Evolutionary conservation across 2,888 invertebrate species (phyloP).

Genomic region (Hypomecis punctinalis): DNA sequence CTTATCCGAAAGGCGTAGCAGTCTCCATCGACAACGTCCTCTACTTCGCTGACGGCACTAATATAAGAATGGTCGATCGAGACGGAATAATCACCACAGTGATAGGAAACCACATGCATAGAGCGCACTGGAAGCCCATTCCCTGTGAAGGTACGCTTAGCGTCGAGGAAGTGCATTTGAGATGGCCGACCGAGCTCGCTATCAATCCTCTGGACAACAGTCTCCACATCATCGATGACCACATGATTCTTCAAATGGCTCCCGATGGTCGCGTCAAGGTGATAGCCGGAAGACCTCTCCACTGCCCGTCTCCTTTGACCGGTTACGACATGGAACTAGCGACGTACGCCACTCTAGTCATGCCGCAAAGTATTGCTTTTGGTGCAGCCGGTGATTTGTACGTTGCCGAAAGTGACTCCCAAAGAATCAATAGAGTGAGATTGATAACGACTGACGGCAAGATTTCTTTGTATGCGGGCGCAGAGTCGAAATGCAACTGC

Average conservation of each 20-base stretch:
- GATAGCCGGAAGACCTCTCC: conserved; percentile 96
- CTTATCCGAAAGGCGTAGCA: conserved; percentile 98
- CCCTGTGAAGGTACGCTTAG: conserved; percentile 96
- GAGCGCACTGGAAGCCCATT: conserved; percentile 96
- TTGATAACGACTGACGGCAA: conserved; percentile 97
- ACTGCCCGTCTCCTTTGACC: conserved; percentile 93
- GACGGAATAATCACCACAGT: conserved; percentile 97
- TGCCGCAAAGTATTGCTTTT: conserved; percentile 97
- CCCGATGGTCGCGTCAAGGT: conserved; percentile 96
- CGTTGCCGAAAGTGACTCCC: conserved; percentile 98
- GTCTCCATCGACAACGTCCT: conserved; percentile 96
- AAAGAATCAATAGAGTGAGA: conserved; percentile 95
- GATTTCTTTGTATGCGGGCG: conserved; percentile 96
- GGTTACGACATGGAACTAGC: conserved; percentile 94
- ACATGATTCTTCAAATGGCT: conserved; percentile 96
- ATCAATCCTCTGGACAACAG: conserved; percentile 98
- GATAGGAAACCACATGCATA: conserved; percentile 96
- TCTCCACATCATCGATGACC: conserved; percentile 97
- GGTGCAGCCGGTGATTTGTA: conserved; percentile 96
- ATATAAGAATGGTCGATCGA: conserved; percentile 96
- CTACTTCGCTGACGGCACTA: conserved; percentile 98
- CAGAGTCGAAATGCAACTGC: conserved; percentile 97
- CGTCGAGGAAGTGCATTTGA: conserved; percentile 95
- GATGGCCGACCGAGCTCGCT: conserved; percentile 98
- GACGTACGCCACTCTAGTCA: conserved; percentile 94